Evolutionary conservation across 1,140 invertebrate species (phyloP).

Genomic region (Pentalonia nigronervosa): DNA sequence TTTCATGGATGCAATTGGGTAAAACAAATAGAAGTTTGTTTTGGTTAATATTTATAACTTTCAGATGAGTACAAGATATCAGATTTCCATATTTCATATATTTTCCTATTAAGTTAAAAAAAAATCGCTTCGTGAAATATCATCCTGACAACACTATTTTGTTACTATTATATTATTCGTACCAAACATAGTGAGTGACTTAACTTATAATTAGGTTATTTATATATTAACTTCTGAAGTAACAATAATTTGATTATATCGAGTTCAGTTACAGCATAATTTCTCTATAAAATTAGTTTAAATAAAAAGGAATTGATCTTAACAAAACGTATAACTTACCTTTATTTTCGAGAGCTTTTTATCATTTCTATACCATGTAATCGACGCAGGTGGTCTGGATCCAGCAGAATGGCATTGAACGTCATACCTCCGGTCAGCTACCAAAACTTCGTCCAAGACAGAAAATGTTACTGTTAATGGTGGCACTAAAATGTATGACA

Average conservation of each 20-base stretch:
- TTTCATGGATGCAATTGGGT: background rate
- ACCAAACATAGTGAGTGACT: background rate
- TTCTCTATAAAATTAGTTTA: background rate
- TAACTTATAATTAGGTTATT: no score
- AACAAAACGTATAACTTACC: slow-evolving; percentile 3
- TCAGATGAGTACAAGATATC: background rate
- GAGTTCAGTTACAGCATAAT: background rate
- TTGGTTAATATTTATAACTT: background rate
- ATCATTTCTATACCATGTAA: slow-evolving; percentile 85
- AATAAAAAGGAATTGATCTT: background rate
- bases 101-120: background rate
- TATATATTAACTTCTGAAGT: background rate
- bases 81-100: background rate
- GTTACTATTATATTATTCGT: background rate
- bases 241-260: background rate
- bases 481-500: slow-evolving; percentile 32
- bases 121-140: background rate
- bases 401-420: slow-evolving; percentile 83
- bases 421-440: slow-evolving; percentile 80
- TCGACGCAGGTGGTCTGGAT: slow-evolving; percentile 80
- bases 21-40: background rate
- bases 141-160: background rate
- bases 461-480: slow-evolving; percentile 40
- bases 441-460: slow-evolving; percentile 27
- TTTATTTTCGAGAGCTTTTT: slow-evolving; percentile 68